Evolutionary conservation across 2,113 vertebrate genomes (phyloP).

Genomic region (Chinchilla lanigera): DNA sequence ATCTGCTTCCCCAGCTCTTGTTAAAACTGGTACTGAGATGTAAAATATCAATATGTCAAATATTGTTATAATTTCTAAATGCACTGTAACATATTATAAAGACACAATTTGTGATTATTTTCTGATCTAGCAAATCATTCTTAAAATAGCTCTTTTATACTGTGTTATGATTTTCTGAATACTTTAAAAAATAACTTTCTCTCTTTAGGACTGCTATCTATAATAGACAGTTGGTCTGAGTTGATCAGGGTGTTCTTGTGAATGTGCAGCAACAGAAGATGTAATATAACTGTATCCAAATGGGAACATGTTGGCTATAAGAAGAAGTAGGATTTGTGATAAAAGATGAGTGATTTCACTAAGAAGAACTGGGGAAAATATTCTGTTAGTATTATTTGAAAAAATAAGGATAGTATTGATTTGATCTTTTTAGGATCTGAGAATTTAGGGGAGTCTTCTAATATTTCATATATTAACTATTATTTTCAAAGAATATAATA

Average conservation of each 20-base stretch:
- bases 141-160: slow-evolving; percentile 48
- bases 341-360: not conserved
- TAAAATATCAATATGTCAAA: slow-evolving; percentile 80
- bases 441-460: not conserved
- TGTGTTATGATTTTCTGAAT: not conserved
- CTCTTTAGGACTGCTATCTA: not conserved
- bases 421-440: not conserved
- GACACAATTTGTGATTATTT: slow-evolving; percentile 56
- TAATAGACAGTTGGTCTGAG: not conserved
- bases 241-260: not conserved
- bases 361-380: not conserved
- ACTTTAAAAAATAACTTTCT: not conserved
- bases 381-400: not conserved
- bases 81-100: slow-evolving; percentile 72
- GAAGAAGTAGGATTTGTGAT: not conserved
- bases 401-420: not conserved
- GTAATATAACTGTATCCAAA: not conserved
- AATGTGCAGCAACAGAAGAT: not conserved
- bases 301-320: not conserved
- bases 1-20: slow-evolving; percentile 75
- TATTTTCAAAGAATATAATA: not conserved
- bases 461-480: not conserved
- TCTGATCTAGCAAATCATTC: slow-evolving; percentile 10
- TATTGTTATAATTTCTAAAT: slow-evolving; percentile 81
- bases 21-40: slow-evolving; percentile 77